phyloP scores from a whole-genome alignment of 2,888 invertebrate species.

The Aphrophora alni region DNA sequence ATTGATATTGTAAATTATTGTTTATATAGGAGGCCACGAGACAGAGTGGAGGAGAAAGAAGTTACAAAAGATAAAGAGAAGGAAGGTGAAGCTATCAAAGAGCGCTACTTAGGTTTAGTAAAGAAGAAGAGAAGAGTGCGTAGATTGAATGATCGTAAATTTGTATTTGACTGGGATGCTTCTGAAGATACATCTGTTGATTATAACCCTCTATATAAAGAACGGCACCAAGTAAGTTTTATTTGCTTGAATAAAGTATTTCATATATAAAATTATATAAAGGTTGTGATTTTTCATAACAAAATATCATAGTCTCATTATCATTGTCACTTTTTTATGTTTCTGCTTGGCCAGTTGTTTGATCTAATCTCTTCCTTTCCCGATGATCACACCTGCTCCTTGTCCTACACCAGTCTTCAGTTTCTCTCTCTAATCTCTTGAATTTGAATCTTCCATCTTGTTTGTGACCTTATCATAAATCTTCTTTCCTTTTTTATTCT shows the following conservation, averaged over 20 bases:
- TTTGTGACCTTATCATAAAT: too few relatives aligned
- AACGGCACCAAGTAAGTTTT: slow-evolving; percentile 77
- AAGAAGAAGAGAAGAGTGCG: slow-evolving; percentile 93
- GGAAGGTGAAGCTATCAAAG: slow-evolving; percentile 94
- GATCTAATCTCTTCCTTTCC: too few relatives aligned
- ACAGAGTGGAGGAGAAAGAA: slow-evolving; percentile 63
- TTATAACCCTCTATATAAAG: slow-evolving; percentile 96
- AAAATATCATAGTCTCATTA: too few relatives aligned
- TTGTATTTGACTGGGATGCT: slow-evolving; percentile 99
- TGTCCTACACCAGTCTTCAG: too few relatives aligned
- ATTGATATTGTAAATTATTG: too few relatives aligned
- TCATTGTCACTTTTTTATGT: too few relatives aligned
- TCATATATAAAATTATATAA: background rate
- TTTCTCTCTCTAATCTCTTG: too few relatives aligned
- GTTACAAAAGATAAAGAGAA: slow-evolving; percentile 86
- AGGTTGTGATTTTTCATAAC: too few relatives aligned
- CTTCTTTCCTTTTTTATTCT: too few relatives aligned
- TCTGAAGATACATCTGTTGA: slow-evolving; percentile 98
- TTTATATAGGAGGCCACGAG: slow-evolving; percentile 44
- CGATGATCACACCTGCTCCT: too few relatives aligned
- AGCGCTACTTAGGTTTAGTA: slow-evolving; percentile 90
- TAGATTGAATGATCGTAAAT: slow-evolving; percentile 96
- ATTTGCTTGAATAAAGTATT: background rate
- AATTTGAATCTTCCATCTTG: too few relatives aligned
- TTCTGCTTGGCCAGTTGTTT: too few relatives aligned